phyloP scores from a whole-genome alignment of 1,140 invertebrate species.

The Drosophila ambigua region DNA sequence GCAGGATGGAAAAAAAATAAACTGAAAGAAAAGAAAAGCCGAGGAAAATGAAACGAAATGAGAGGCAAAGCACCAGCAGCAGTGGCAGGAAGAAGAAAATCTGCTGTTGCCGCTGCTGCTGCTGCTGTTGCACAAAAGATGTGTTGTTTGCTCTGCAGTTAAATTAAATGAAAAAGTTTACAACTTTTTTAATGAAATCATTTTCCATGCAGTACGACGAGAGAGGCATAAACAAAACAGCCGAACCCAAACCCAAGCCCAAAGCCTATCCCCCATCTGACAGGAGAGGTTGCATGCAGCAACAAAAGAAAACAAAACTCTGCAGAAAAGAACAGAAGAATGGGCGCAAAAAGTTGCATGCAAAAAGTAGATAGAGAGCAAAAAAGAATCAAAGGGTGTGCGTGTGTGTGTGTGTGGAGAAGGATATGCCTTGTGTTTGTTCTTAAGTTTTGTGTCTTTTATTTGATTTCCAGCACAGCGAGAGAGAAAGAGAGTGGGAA shows the following conservation, averaged over 20 bases:
- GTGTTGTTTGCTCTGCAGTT: constrained; percentile 74
- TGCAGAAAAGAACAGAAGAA: constrained; percentile 20
- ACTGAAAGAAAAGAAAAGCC: constrained; percentile 5
- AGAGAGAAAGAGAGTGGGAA: too few relatives aligned
- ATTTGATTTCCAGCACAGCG: constrained; percentile 50
- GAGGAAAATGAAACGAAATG: not conserved
- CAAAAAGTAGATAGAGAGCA: constrained; percentile 20
- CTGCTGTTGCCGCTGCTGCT: not conserved
- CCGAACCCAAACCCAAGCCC: not conserved
- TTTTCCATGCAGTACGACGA: constrained; percentile 64
- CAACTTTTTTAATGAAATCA: constrained; percentile 83
- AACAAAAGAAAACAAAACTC: constrained; percentile 61
- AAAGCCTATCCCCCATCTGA: not conserved
- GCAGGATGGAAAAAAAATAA: constrained; percentile 15
- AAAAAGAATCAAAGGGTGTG: constrained; percentile 30
- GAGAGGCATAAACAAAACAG: constrained; percentile 68
- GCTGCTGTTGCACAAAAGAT: constrained; percentile 64
- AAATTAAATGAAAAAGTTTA: constrained; percentile 83
- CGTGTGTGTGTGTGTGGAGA: constrained; percentile 19
- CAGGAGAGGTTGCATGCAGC: constrained; percentile 55
- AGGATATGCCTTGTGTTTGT: constrained; percentile 37
- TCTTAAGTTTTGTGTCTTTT: constrained; percentile 51
- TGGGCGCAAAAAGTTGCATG: constrained; percentile 63
- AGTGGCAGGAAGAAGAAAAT: constrained; percentile 24
- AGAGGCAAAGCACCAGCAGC: too few relatives aligned